phyloP scores from a whole-genome alignment of 2,797 vertebrate species.

The Selene dorsalis region DNA sequence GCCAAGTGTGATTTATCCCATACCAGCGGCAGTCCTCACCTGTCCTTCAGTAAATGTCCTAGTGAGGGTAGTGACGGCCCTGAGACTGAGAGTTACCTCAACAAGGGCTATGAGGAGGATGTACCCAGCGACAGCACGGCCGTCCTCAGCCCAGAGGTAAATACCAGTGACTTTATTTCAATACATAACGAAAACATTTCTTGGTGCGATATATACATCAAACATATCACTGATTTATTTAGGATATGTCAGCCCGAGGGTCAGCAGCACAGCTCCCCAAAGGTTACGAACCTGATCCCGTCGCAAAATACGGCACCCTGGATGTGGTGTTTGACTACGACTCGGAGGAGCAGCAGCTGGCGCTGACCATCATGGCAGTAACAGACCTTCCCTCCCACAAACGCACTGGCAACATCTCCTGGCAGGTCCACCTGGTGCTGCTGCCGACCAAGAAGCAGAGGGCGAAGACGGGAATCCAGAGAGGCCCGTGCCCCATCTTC shows the following conservation, averaged over 20 bases:
- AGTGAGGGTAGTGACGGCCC: conserved; percentile 91
- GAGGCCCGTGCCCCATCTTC: conserved; percentile 93
- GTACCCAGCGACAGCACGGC: conserved; percentile 97
- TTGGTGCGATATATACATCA: background rate
- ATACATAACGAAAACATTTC: background rate
- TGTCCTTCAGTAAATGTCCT: conserved; percentile 92
- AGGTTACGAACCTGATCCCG: conserved; percentile 92
- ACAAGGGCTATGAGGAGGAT: conserved; percentile 96
- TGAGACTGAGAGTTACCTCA: conserved; percentile 92
- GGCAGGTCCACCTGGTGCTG: conserved; percentile 98
- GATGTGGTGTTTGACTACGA: conserved; percentile 96
- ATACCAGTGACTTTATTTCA: background rate
- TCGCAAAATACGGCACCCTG: conserved; percentile 93
- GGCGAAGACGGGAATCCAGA: conserved; percentile 93
- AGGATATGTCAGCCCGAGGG: conserved; percentile 94
- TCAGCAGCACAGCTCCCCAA: conserved; percentile 93
- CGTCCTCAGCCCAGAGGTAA: conserved; percentile 95
- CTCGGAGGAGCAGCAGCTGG: conserved; percentile 93
- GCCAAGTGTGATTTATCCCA: conserved; percentile 93
- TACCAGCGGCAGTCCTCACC: conserved; percentile 92
- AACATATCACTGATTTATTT: conserved; percentile 33
- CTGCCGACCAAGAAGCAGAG: conserved; percentile 97
- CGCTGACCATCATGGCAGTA: conserved; percentile 93
- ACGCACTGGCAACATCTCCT: conserved; percentile 92
- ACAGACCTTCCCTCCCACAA: conserved; percentile 92